Evolutionary conservation across 2,888 invertebrate species (phyloP).

Genomic region (Drosophila macrospina): DNA sequence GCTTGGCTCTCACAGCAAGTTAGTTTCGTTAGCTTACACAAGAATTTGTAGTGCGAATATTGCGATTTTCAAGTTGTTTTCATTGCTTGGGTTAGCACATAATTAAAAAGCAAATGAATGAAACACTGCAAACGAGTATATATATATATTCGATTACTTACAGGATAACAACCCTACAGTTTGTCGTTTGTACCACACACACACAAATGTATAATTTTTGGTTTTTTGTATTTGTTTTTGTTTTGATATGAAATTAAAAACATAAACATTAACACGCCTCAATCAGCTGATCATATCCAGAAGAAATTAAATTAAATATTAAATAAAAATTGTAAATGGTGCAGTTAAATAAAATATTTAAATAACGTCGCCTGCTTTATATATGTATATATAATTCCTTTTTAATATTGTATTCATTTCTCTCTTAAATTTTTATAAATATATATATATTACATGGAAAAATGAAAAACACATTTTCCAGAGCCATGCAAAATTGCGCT

Average conservation of each 20-base stretch:
- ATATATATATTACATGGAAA: constrained; percentile 10
- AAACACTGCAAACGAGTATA: constrained; percentile 37
- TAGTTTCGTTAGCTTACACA: constrained; percentile 70
- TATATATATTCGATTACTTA: constrained; percentile 66
- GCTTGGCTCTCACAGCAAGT: constrained; percentile 28
- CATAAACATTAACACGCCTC: constrained; percentile 58
- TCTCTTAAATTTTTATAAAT: neutral
- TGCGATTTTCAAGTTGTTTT: constrained; percentile 22
- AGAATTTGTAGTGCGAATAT: constrained; percentile 35
- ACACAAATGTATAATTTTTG: neutral
- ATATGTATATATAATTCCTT: no score
- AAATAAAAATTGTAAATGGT: constrained; percentile 51
- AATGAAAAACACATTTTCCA: constrained; percentile 13
- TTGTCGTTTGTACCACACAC: constrained; percentile 34
- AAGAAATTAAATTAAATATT: constrained; percentile 39
- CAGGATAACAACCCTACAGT: constrained; percentile 80
- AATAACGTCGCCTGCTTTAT: constrained; percentile 37
- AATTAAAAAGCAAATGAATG: constrained; percentile 28
- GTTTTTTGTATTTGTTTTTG: no score
- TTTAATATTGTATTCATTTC: neutral
- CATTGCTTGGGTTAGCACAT: constrained; percentile 71
- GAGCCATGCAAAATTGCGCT: constrained; percentile 52
- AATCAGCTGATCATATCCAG: constrained; percentile 33
- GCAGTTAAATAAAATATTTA: constrained; percentile 68
- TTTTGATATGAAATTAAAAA: constrained; percentile 69